Percentiles rank a stretch among this genome's conserved stretches.
These are phyloP conservation scores for Apodemus agrarius DNA, from an alignment of 2,797 vertebrate genomes.

Conservation along the genomic window DNA sequence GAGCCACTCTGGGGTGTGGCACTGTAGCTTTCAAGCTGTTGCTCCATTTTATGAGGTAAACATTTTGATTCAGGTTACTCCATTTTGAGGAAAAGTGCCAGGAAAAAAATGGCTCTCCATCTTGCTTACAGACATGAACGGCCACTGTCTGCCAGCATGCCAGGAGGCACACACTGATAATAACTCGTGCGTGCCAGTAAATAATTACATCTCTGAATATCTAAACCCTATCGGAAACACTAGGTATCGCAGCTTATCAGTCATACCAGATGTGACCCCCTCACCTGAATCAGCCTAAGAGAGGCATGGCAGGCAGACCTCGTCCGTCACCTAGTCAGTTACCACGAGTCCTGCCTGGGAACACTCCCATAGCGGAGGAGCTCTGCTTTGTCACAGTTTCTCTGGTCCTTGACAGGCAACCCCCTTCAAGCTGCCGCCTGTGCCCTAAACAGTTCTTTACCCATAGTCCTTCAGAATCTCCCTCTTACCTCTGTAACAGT, in stretches of 20 bases:
- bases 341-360: not conserved
- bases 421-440: not conserved
- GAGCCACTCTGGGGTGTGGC: not conserved
- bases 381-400: not conserved
- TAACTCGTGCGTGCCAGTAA: not conserved
- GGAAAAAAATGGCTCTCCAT: not conserved
- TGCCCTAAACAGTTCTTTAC: not conserved
- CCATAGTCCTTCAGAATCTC: not conserved
- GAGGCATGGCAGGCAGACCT: not conserved
- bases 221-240: not conserved
- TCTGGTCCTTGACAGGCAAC: not conserved
- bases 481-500: accelerated
- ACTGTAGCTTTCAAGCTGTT: not conserved
- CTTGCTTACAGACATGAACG: not conserved
- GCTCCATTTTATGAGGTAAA: not conserved
- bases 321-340: not conserved
- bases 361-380: not conserved
- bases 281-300: not conserved
- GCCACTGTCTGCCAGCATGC: not conserved
- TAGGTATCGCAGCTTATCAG: not conserved
- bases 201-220: not conserved
- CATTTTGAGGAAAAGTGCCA: not conserved
- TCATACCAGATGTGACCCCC: not conserved
- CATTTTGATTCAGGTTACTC: not conserved
- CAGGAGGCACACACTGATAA: not conserved